Evolutionary conservation across 1,140 invertebrate genomes (phyloP), one percentile per base, ranked within the genome.

Genomic region (Neodiprion lecontei): DNA sequence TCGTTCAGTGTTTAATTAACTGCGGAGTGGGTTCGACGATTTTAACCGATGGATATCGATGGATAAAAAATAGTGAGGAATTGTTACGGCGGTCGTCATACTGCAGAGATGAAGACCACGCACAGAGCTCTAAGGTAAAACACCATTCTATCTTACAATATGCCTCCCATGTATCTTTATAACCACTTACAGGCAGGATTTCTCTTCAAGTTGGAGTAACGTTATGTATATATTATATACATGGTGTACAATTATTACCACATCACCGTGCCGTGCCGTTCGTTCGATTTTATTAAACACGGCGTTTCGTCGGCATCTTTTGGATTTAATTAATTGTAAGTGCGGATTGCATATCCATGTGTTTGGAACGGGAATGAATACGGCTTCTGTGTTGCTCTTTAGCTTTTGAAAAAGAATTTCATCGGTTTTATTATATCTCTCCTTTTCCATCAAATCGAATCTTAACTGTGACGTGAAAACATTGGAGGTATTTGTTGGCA

Each of bases 31-130:
- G 14, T 69, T 69, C 12, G 28, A 40, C 28, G 28, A 40, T 12
- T 28, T 14, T n/a, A 69, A 1, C 23, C 14, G 12, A 71, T 69
- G 68, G 68, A 69, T 69, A 69, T 40, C n/a, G n/a, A 40, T 23
- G n/a, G 70, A 71, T 23, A 50, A 49, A 40, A 40, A 40, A 48
- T 7, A 71, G 4, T 47, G 70, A 71, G 21, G 48, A 23, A 21
- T 11, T 8, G 67, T 69, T 21, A 12, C 8, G 4, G 11, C 21
- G 67, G 11, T 12, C 10, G 28, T 40, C 28, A 40, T 40, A 40
- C 17, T 23, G 67, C 28, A 75, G 69, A 76, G 11, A 83, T 83
- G 82, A 83, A 83, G 79, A 83, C 81, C 76, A 82, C 81, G 53
- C 80, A 82, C 49, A 76, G 80, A 66, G 79, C 82, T 8, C 73